Evolutionary conservation across 2,888 invertebrate genomes (phyloP), one percentile per base, ranked within the genome.

Genomic region (Camptogramma bilineatum): DNA sequence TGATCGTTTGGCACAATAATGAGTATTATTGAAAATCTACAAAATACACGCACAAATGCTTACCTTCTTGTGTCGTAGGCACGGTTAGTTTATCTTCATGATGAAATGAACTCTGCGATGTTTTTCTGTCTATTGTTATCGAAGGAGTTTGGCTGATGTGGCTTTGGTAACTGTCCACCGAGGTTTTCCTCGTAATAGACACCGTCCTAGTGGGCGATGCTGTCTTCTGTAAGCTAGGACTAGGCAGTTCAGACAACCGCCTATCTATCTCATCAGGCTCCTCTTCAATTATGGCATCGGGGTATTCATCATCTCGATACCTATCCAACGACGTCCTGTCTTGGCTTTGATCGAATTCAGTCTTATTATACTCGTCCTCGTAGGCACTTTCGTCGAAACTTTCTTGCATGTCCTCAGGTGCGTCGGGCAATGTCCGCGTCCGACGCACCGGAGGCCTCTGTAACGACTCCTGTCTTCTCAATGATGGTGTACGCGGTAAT

Each of bases 81-180:
- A 89, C 82, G 53, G 81, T 74, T 68, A 94, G 87, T 79, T 94
- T 94, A 59, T 94, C 95, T 75, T 95, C 94, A 71, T 94, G 94
- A 65, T 90, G 91, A 83, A 88, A 91, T 72, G 92, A 93, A 79
- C 88, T 87, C 82, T 91, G 92, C 54, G 93, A 93, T 69, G 90
- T 89, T 84, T 86, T 90, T 71, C 93, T 84, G 81, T 92, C 92
- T 79, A 88, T 46, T 5, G 66, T 79, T 70, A 89, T 72, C 51
- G 92, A 89, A 48, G 91, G 91, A 68, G 90, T 81, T 81, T 90
- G 91, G 82, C 91, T 91, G 51, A 90, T 81, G 78, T 90, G 90
- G 80, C 91, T 91, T 42, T 90, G 90, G 66, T 93, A 91, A 74
- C 93, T 93, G 68, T 93, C 92, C 52, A 90, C 88, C 19, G 91